A percentile compares a stretch with the other conserved stretches of the same genome.
phyloP scores from a whole-genome alignment of 2,888 invertebrate genomes.

The Podotricha telesiphe region DNA sequence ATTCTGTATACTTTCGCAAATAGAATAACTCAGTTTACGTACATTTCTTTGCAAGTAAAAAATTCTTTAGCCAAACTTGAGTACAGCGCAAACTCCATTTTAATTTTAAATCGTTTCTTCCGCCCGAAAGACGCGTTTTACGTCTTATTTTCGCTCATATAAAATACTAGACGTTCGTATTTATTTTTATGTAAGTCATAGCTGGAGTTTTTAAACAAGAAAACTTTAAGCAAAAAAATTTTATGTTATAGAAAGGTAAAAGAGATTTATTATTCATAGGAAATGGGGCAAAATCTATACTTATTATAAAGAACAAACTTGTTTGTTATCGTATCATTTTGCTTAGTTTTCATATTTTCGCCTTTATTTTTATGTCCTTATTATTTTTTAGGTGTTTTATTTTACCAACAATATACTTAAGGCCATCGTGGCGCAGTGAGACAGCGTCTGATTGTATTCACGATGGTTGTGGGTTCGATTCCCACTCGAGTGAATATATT shows the following conservation, averaged over 20 bases:
- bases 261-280: neutral
- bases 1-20: conserved; percentile 32
- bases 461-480: no score
- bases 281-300: neutral
- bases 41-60: conserved; percentile 40
- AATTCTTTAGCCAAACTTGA: conserved; percentile 37
- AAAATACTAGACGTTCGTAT: conserved; percentile 29
- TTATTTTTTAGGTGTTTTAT: no score
- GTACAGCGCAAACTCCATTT: conserved; percentile 43
- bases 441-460: no score
- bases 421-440: no score
- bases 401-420: no score
- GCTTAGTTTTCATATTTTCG: no score
- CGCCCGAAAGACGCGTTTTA: conserved; percentile 36
- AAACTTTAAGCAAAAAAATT: neutral
- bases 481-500: no score
- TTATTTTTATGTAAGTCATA: conserved; percentile 23
- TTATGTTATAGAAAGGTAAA: neutral
- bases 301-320: no score
- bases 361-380: no score
- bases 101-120: conserved; percentile 44
- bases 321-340: no score
- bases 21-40: conserved; percentile 34
- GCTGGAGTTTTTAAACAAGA: conserved; percentile 1
- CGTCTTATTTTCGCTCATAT: conserved; percentile 35